These are phyloP conservation scores for Cervus canadensis DNA, from an alignment of 2,113 vertebrate genomes.

Conservation along the genomic window DNA sequence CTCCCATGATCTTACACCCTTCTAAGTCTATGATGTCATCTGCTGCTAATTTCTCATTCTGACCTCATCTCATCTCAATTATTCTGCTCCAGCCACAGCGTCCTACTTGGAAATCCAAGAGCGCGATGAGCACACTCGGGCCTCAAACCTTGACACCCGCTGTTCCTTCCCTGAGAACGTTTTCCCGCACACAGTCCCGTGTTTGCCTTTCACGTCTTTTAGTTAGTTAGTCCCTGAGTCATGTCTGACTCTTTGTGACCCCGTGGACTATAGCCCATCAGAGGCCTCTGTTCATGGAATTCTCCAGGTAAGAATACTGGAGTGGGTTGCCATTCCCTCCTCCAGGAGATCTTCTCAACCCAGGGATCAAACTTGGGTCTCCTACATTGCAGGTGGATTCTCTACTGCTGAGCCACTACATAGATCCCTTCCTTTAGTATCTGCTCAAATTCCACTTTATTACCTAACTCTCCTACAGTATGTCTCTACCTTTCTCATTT, in stretches of 20 bases:
- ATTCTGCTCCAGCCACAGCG: neutral
- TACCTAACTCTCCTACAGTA: neutral
- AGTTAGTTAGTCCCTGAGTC: neutral
- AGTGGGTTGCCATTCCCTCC: neutral
- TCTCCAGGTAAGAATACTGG: neutral
- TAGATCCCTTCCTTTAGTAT: neutral
- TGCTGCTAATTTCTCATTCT: neutral
- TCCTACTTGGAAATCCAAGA: neutral
- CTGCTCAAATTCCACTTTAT: neutral
- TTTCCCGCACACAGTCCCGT: accelerated
- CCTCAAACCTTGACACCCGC: neutral
- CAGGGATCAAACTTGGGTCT: neutral
- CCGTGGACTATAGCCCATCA: neutral
- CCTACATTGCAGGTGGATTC: neutral
- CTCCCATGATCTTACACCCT: neutral
- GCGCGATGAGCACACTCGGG: accelerated
- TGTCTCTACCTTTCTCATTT: neutral
- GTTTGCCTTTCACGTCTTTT: neutral
- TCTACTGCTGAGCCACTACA: neutral
- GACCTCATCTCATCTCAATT: neutral
- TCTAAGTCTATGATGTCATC: neutral
- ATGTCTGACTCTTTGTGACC: neutral
- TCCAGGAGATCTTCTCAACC: neutral
- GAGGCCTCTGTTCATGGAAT: neutral
- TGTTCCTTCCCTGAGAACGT: neutral